Percentiles rank a stretch among this genome's conserved stretches.
phyloP scores from a whole-genome alignment of 2,113 vertebrate genomes.

The Diadophis punctatus region DNA sequence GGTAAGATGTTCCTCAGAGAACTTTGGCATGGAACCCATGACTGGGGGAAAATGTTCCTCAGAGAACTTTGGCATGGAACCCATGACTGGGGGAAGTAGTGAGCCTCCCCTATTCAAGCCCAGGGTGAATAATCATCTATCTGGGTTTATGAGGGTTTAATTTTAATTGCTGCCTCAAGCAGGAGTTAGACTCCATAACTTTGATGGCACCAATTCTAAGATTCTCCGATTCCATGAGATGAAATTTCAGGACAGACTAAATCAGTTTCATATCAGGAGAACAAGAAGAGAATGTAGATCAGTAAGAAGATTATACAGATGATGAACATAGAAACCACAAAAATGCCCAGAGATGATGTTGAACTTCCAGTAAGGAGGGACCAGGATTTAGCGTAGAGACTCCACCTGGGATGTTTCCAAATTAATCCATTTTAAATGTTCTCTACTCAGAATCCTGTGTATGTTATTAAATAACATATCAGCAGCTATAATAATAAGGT shows the following conservation, averaged over 20 bases:
- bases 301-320: neutral
- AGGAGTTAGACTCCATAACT: neutral
- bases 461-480: neutral
- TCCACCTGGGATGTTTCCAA: neutral
- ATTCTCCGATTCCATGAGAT: neutral
- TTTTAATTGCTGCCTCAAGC: neutral
- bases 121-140: neutral
- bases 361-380: neutral
- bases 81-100: neutral
- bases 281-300: neutral
- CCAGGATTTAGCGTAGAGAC: neutral
- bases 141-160: neutral
- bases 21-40: neutral
- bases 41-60: neutral
- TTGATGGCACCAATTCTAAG: neutral
- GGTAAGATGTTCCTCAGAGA: too few species aligned
- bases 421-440: neutral
- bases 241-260: neutral
- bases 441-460: neutral
- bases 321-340: neutral
- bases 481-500: neutral
- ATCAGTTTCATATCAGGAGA: neutral
- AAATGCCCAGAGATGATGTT: neutral
- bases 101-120: neutral
- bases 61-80: neutral